A percentile compares a stretch with the other conserved stretches of the same genome.
Evolutionary conservation across 2,888 invertebrate genomes (phyloP).

Genomic region (Macrophya alboannulata): DNA sequence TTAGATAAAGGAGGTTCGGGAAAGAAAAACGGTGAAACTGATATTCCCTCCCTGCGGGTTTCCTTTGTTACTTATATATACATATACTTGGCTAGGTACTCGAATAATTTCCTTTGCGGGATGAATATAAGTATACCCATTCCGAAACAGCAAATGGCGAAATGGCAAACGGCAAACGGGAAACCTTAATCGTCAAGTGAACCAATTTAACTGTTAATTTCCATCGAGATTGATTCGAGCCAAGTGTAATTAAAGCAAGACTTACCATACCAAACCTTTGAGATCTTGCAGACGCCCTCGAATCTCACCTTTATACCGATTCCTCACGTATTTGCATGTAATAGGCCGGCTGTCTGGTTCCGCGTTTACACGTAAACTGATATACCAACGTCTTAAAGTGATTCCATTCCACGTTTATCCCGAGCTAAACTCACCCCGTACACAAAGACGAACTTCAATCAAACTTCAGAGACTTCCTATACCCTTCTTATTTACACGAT

Average conservation of each 20-base stretch:
- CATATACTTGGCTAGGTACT: neutral
- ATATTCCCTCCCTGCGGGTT: neutral
- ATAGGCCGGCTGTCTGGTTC: constrained; percentile 64
- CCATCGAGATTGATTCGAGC: constrained; percentile 80
- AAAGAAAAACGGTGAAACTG: neutral
- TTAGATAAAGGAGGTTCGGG: neutral
- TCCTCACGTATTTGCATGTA: constrained; percentile 76
- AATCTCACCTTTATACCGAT: constrained; percentile 42
- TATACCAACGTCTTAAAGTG: constrained; percentile 28
- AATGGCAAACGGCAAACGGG: constrained; percentile 19
- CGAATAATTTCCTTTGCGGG: constrained; percentile 4
- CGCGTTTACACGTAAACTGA: constrained; percentile 37
- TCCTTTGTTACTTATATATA: neutral
- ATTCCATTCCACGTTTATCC: constrained; percentile 21
- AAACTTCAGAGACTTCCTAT: constrained; percentile 7
- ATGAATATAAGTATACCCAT: neutral
- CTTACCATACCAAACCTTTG: constrained; percentile 70
- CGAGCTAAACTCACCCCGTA: neutral
- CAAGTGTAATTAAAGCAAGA: constrained; percentile 79
- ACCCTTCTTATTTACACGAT: constrained; percentile 14
- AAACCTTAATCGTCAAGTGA: constrained; percentile 33
- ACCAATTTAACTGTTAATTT: constrained; percentile 72
- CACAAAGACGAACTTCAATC: constrained; percentile 35
- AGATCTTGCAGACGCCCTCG: constrained; percentile 55
- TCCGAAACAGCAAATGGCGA: constrained; percentile 1